Percentiles rank a stretch among this genome's conserved stretches.
phyloP scores from a whole-genome alignment of 2,113 vertebrate species.

The Nyctereutes procyonoides region DNA sequence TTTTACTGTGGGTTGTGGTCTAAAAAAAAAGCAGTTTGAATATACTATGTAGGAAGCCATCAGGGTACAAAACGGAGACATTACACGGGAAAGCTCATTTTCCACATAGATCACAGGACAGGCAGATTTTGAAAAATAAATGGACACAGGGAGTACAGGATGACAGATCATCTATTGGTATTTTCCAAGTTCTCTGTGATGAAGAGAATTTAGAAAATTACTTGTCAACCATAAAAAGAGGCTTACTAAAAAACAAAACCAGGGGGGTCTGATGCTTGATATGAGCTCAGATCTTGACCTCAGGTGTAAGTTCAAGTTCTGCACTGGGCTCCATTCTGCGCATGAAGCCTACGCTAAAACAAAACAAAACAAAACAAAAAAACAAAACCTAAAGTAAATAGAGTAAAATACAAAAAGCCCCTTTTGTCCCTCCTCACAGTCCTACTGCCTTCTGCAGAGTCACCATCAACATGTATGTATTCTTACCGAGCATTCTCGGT shows the following conservation, averaged over 20 bases:
- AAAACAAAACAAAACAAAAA: not conserved
- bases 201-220: not conserved
- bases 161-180: not conserved
- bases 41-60: not conserved
- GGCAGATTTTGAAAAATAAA: not conserved
- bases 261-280: not conserved
- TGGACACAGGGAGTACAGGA: not conserved
- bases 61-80: not conserved
- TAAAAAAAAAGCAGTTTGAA: not conserved
- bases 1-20: not conserved
- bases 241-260: not conserved
- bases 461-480: not conserved
- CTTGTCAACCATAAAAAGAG: not conserved
- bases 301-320: not conserved
- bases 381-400: not conserved
- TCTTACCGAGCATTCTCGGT: not conserved
- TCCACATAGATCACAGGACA: not conserved
- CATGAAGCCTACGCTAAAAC: not conserved
- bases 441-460: not conserved
- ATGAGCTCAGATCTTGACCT: too few species aligned
- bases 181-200: conserved; percentile 36
- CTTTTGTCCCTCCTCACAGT: not conserved
- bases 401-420: not conserved
- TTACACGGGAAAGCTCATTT: not conserved
- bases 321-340: not conserved